Evolutionary conservation across 1,140 invertebrate genomes (phyloP), one percentile per base, ranked within the genome.

Genomic region (Chionoecetes opilio): DNA sequence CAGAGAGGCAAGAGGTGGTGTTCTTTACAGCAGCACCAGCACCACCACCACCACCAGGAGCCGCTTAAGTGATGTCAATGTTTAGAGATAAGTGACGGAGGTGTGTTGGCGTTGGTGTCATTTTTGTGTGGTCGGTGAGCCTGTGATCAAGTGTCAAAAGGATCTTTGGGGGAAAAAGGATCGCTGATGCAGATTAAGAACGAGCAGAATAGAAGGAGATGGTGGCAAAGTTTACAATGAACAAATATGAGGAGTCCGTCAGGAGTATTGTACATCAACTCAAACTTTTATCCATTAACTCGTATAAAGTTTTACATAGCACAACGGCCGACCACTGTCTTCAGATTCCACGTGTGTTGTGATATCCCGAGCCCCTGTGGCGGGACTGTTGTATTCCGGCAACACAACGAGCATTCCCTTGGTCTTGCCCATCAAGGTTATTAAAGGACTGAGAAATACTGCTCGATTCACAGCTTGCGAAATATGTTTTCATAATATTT

Each of bases 261-360:
- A 53, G 46, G 46, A 53, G 21, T 53, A 53, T 53, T 11, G 21
- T 53, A 75, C 21, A 75, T 75, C 63, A 75, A n/a, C 21, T 26
- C 26, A 75, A 75, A 75, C 63, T 75, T 75, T 75, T n/a, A 75
- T 17, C 63, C 63, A 75, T 75, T 75, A 75, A 75, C 63, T 75
- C n/a, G 26, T 75, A 75, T n/a, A 75, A 75, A 75, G 63, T 75
- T 75, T 75, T 75, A 26, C n/a, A 75, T 26, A 75, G n/a, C 63
- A 75, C 21, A n/a, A n/a, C 63, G 63, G 63, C 63, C 63, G 63
- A 75, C 63, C 63, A 75, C 63, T 75, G 63, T 75, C 63, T 75
- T 75, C 26, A n/a, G 63, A 75, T 75, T n/a, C 63, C 8, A 17
- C 63, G n/a, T 75, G 26, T 75, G 63, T 75, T 75, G 26, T n/a